Evolutionary conservation across 2,797 vertebrate genomes (phyloP), one percentile per base, ranked within the genome.

Genomic region (Anableps anableps): DNA sequence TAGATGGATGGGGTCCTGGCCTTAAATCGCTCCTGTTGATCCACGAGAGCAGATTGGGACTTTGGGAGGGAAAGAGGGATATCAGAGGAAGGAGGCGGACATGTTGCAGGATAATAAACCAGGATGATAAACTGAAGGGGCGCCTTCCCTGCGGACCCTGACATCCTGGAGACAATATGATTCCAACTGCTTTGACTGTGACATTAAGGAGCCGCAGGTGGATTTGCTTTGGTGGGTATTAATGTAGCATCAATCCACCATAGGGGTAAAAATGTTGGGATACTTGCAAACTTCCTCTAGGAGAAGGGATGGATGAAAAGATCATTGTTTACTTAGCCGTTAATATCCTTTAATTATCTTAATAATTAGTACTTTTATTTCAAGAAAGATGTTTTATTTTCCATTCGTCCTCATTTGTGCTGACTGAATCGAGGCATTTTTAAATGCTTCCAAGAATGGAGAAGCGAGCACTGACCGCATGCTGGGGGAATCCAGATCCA

Each of bases 61-160:
- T 77, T 51, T 38, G 62, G 78, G 68, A 77, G 79, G 47, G 70
- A 66, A 72, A 26, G 29, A n/a, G 50, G 75, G 81, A 71, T 72
- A 76, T 75, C 4, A 36, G 74, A 62, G 75, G n/a, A 53, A 11
- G 41, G 51, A 29, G 70, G 21, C 3, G 21, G 17, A 2, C 41
- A 75, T n/a, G 4, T 14, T 53, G 21, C 26, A 21, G 16, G 71
- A 14, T 2, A 31, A 53, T 29, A 55, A 55, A 50, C 48, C 19
- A 21, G 14, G 31, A 31, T 38, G 81, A 75, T 66, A 38, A 26
- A 50, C 41, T 76, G 76, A 3, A 17, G 73, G 50, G 41, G 34
- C 0, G 6, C 45, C 64, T 45, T 0, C 1, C 1, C 58, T 38
- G 62, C 73, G 71, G 75, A 85, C 45, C 70, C 38, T 0, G 4